Evolutionary conservation across 2,113 vertebrate species (phyloP).

Genomic region (Platichthys flesus): DNA sequence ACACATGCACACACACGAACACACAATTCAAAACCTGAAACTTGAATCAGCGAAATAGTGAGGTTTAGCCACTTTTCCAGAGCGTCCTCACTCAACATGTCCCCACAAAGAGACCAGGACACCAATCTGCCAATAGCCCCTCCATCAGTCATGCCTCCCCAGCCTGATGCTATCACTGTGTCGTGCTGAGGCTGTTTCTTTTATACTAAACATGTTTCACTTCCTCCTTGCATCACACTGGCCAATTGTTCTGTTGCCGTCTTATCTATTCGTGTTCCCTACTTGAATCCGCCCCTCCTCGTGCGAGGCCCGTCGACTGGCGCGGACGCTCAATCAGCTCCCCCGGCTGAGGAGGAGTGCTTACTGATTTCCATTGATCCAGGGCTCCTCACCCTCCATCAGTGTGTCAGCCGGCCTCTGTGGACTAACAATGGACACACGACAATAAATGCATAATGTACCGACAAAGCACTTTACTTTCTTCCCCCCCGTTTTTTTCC

Average conservation of each 20-base stretch:
- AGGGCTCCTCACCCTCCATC: constrained; percentile 68
- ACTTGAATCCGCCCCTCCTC: constrained; percentile 57
- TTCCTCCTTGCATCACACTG: constrained; percentile 58
- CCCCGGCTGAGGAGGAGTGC: constrained; percentile 53
- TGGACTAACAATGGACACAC: constrained; percentile 43
- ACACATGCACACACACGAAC: not conserved
- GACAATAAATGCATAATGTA: constrained; percentile 64
- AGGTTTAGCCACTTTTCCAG: not conserved
- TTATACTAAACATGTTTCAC: constrained; percentile 40
- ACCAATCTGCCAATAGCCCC: constrained; percentile 25
- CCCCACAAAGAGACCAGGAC: not conserved
- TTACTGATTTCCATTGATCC: constrained; percentile 68
- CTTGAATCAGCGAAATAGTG: not conserved
- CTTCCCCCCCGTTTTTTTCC: constrained; percentile 5
- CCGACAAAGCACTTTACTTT: constrained; percentile 25
- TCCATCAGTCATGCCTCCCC: constrained; percentile 53
- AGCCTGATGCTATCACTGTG: constrained; percentile 38
- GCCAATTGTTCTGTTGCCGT: constrained; percentile 54
- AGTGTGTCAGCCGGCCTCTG: constrained; percentile 46
- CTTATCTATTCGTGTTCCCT: constrained; percentile 68
- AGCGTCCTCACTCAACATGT: not conserved
- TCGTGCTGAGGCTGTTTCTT: constrained; percentile 41
- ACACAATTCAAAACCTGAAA: not conserved
- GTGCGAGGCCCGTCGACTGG: constrained; percentile 45
- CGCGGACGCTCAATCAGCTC: constrained; percentile 52